These are phyloP conservation scores for Lycia hirtaria DNA, from an alignment of 2,888 invertebrate species.

Conservation along the genomic window DNA sequence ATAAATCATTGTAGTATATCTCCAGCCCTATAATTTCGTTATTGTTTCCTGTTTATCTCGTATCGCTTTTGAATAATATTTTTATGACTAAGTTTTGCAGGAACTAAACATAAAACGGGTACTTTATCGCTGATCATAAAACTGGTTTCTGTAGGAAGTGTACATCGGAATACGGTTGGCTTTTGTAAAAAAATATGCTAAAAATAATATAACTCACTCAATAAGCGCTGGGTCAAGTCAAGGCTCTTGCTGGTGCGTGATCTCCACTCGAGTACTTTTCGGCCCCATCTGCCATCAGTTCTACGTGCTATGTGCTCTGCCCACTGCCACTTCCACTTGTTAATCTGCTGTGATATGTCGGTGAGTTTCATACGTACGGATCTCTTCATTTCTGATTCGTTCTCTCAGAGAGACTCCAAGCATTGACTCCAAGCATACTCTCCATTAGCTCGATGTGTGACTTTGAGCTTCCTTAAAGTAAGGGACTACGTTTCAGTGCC, in stretches of 20 bases:
- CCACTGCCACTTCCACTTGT: too few species aligned
- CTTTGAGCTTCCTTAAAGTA: too few species aligned
- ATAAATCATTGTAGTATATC: conserved; percentile 8
- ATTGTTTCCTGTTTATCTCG: conserved; percentile 27
- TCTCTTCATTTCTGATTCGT: too few species aligned
- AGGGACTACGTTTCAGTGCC: too few species aligned
- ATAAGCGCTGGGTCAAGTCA: not conserved
- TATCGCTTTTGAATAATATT: conserved; percentile 8
- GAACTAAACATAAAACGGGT: conserved; percentile 19
- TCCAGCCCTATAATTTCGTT: conserved; percentile 20
- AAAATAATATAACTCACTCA: not conserved
- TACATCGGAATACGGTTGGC: not conserved
- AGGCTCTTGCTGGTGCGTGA: not conserved
- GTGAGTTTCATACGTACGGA: too few species aligned
- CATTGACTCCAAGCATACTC: too few species aligned
- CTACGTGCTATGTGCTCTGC: too few species aligned
- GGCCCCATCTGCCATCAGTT: too few species aligned
- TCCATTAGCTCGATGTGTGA: too few species aligned
- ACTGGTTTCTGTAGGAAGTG: conserved; percentile 24
- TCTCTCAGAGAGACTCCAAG: too few species aligned
- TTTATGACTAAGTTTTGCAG: conserved; percentile 22
- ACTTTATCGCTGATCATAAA: conserved; percentile 27
- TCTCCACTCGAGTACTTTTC: too few species aligned
- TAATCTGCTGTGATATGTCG: too few species aligned
- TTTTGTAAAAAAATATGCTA: conserved; percentile 12